phyloP scores from a whole-genome alignment of 2,888 invertebrate species.

The Idaea straminata region DNA sequence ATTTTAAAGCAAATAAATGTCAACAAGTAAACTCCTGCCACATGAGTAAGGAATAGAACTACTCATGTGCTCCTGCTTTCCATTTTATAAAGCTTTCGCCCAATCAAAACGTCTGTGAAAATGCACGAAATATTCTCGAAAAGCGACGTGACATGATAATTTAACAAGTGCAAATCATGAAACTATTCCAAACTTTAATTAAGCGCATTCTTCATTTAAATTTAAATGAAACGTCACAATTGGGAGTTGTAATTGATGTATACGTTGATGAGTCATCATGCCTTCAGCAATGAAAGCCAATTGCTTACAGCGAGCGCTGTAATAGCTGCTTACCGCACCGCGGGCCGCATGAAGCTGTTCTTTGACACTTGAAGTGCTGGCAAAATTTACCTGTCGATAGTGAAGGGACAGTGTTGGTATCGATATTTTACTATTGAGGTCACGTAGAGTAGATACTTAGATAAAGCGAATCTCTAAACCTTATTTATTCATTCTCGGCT shows the following conservation, averaged over 20 bases:
- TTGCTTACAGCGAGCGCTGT: slow-evolving; percentile 50
- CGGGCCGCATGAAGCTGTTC: slow-evolving; percentile 58
- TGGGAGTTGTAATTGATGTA: slow-evolving; percentile 18
- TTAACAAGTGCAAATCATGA: slow-evolving; percentile 6
- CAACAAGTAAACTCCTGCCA: neutral
- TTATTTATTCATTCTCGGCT: neutral
- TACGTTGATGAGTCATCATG: slow-evolving; percentile 14
- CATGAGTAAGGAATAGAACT: too few species aligned
- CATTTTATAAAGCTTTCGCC: too few species aligned
- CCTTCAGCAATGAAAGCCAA: slow-evolving; percentile 43
- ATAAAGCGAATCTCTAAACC: neutral
- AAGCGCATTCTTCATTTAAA: slow-evolving; percentile 10
- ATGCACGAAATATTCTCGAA: neutral
- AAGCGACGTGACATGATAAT: neutral
- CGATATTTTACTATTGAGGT: slow-evolving; percentile 14
- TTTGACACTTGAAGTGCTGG: slow-evolving; percentile 61
- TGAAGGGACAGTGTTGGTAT: slow-evolving; percentile 27
- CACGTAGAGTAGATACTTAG: neutral
- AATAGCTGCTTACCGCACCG: slow-evolving; percentile 58
- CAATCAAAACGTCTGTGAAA: too few species aligned
- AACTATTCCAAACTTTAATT: slow-evolving; percentile 10
- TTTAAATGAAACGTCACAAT: slow-evolving; percentile 16
- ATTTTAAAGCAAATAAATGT: slow-evolving; percentile 1
- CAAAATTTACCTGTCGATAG: slow-evolving; percentile 45
- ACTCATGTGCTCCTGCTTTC: too few species aligned